Evolutionary conservation across 2,113 vertebrate species (phyloP), one percentile per base, ranked within the genome.

Genomic region (Stegastes partitus): DNA sequence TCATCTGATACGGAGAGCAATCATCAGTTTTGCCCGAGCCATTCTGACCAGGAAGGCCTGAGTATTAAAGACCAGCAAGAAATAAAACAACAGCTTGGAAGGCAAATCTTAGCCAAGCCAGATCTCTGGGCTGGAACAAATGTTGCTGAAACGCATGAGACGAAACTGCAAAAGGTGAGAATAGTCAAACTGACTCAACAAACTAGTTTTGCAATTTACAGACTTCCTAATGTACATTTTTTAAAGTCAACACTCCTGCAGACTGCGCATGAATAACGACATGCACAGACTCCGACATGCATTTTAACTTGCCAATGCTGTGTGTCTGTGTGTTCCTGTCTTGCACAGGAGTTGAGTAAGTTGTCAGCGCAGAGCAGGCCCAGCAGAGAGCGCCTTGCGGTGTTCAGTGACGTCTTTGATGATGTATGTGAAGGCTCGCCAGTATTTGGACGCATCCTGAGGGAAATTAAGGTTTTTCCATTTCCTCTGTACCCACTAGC

Each of bases 391-490:
- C 72, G 85, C 49, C 87, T 96, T 58, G 76, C 82, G 15, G 85
- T 94, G 79, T 94, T 93, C 64, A 86, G 92, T 84, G 85, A 93
- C 67, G 82, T 95, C 83, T 96, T 96, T 84, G 91, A 94, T 90
- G 95, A 96, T 69, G 90, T 95, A 73, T 96, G 95, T 80, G 93
- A 91, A 31, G 90, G 81, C 54, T 96, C 89, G 77, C 79, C 94
- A 82, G 85, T 95, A 79, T 95, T 95, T 88, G 94, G 94, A 83
- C 92, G 85, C 75, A 91, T 96, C 93, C 84, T 96, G 83, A 93
- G 92, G 76, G 93, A 97, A 94, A 92, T 96, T 74, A 97, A 96
- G 93, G 94, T 96, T 87, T 88, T 90, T 91, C 89, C 91, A 90
- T 91, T 90, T 91, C 85, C 85, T 84, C 84, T 80, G 75, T 86